Evolutionary conservation across 1,140 invertebrate genomes (phyloP), one percentile per base, ranked within the genome.

Genomic region (Oppia nitens): DNA sequence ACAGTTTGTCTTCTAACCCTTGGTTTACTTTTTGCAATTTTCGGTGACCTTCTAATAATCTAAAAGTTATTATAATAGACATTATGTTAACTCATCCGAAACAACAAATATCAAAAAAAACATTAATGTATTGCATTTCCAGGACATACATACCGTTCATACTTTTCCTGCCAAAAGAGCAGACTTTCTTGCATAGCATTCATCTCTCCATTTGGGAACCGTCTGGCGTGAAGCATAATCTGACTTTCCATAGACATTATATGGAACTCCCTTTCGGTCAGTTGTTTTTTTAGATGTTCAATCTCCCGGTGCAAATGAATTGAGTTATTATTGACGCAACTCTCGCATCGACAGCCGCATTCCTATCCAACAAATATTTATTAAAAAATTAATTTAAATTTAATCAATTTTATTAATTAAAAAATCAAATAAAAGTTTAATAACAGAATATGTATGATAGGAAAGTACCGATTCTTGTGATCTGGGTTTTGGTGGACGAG

Each of bases 21-120:
- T 95, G 89, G 73, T 97, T 97, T 26, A 95, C 83, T 73, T 87
- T 91, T 71, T 95, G 90, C 40, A 96, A 80, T 66, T 88, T 82
- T 69, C 90, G 89, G 68, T 95, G 88, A 59, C 88, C 89, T 69
- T 95, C 91, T 71, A 86, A 82, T 53, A 96, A 78, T 65, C 90
- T 75, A 59, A 11, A 54, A 54, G 20, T 21, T 11, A 40, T 6
- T 40, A 17, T 6, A 40, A 17, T 40, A 9, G 17, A 40, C 17
- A 40, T 9, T 9, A 40, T 40, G 32, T 40, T 40, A 40, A 40
- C n/a, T n/a, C n/a, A n/a, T n/a, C n/a, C n/a, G n/a, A n/a, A n/a
- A n/a, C n/a, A n/a, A n/a, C n/a, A n/a, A n/a, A n/a, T n/a, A n/a
- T n/a, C n/a, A n/a, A n/a, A n/a, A n/a, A 40, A 6, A 40, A 17